Percentiles rank a stretch among this genome's conserved stretches.
These are phyloP conservation scores for Hafferia zeledoni DNA, from an alignment of 2,797 vertebrate species.

Conservation along the genomic window DNA sequence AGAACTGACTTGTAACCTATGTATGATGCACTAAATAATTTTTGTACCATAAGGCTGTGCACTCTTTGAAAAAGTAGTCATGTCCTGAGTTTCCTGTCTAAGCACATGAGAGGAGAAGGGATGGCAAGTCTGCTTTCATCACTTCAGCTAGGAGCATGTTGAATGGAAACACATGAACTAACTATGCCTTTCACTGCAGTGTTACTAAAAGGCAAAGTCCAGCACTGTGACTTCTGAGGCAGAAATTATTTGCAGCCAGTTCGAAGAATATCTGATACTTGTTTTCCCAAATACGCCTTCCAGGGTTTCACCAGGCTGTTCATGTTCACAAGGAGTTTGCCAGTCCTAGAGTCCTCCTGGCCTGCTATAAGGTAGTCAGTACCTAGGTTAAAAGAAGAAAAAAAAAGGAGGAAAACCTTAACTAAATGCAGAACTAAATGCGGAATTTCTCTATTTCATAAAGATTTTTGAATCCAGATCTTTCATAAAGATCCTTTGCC, in stretches of 20 bases:
- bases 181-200: slow-evolving; percentile 48
- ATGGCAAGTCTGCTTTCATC: background rate
- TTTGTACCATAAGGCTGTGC: background rate
- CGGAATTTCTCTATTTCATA: background rate
- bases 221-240: background rate
- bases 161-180: slow-evolving; percentile 25
- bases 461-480: background rate
- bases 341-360: slow-evolving; percentile 81
- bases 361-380: slow-evolving; percentile 89
- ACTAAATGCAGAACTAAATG: background rate
- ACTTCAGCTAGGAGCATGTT: background rate
- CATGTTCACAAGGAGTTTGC: slow-evolving; percentile 87
- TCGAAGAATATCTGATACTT: slow-evolving; percentile 82
- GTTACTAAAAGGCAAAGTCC: slow-evolving; percentile 51
- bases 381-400: slow-evolving; percentile 67
- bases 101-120: background rate
- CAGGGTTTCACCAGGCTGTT: slow-evolving; percentile 87
- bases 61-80: background rate
- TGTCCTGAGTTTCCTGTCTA: background rate
- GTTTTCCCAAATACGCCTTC: slow-evolving; percentile 82
- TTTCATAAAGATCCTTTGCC: background rate
- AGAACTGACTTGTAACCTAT: background rate
- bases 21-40: background rate
- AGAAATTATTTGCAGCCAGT: slow-evolving; percentile 81
- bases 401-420: background rate